Base-by-base conservation (phyloP, 2,888 invertebrate genomes). In the Reticulitermes lucifugus region DNA sequence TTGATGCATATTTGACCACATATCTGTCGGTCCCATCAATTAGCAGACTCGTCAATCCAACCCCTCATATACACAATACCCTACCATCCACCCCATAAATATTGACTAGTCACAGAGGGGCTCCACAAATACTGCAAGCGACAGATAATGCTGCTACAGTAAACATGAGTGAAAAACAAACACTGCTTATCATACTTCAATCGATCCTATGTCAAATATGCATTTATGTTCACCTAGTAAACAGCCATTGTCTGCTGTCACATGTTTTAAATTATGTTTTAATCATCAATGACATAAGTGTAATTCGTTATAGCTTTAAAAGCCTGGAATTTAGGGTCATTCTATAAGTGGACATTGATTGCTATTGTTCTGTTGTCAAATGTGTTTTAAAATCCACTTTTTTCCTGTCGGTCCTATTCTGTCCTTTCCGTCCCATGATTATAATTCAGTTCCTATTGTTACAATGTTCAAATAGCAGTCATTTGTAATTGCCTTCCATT, bases 111-210 rank as follows among this genome's bases (percentile, higher is more conserved):
- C 35, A 75, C 21, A 21, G 75, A 43, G 22, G 43, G 4, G 51
- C 43, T 77, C 25, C 41, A 43, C 77, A 46, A 77, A 77, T 77
- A 77, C 77, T 77, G 77, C 77, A 46, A 46, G 43, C 46, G 43
- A 22, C 77, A 77, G 77, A 77, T 77, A 77, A 77, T 77, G 77
- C 46, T 77, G 46, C 46, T 77, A 51, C 35, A 21, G 77, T 46
- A 77, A 77, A 77, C 22, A 77, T 46, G 77, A 43, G 77, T 46
- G 77, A 77, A 77, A 77, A 77, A 77, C 51, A 77, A 21, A 41
- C 43, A 77, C n/a, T n/a, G 51, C 77, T 77, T 77, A 77, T 77
- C 46, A 46, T 77, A 41, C 77, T 5, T 46, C 77, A 9, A 77
- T 77, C 77, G 22, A 46, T 41, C 77, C 77, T n/a, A 4, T 77